Evolutionary conservation across 2,113 vertebrate species (phyloP).

Genomic region (Cariama cristata): DNA sequence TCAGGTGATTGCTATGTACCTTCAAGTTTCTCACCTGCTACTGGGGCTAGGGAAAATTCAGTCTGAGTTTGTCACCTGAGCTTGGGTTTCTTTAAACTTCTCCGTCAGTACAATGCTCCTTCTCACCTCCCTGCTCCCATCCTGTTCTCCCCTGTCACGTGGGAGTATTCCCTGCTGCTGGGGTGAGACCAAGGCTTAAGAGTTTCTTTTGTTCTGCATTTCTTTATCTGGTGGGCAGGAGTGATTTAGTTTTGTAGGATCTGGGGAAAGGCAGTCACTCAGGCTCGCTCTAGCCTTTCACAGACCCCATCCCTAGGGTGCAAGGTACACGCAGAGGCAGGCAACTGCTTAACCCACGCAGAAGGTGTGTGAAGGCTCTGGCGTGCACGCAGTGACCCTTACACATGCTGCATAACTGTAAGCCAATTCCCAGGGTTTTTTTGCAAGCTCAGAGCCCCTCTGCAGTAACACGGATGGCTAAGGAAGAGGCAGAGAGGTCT

Average conservation of each 20-base stretch:
- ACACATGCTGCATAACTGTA: rapidly evolving
- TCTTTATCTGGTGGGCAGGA: neutral
- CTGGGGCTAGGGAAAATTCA: neutral
- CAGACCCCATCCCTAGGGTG: neutral
- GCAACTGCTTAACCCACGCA: neutral
- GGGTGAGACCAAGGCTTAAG: neutral
- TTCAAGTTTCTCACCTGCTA: neutral
- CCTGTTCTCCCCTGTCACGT: neutral
- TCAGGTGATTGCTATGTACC: neutral
- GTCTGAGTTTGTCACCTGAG: neutral
- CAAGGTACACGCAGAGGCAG: neutral
- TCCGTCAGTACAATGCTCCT: neutral
- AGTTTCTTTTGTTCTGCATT: neutral
- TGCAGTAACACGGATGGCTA: neutral
- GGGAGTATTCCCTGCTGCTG: neutral
- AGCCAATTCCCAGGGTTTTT: neutral
- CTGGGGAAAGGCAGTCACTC: neutral
- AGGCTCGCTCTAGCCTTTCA: neutral
- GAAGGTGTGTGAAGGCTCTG: neutral
- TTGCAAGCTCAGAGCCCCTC: neutral
- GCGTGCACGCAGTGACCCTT: rapidly evolving
- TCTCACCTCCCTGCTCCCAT: neutral
- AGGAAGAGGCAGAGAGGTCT: neutral
- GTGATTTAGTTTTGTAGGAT: neutral
- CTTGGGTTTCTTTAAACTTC: neutral